Evolutionary conservation across 2,113 vertebrate species (phyloP), one percentile per base, ranked within the genome.

Genomic region (Alosa alosa): DNA sequence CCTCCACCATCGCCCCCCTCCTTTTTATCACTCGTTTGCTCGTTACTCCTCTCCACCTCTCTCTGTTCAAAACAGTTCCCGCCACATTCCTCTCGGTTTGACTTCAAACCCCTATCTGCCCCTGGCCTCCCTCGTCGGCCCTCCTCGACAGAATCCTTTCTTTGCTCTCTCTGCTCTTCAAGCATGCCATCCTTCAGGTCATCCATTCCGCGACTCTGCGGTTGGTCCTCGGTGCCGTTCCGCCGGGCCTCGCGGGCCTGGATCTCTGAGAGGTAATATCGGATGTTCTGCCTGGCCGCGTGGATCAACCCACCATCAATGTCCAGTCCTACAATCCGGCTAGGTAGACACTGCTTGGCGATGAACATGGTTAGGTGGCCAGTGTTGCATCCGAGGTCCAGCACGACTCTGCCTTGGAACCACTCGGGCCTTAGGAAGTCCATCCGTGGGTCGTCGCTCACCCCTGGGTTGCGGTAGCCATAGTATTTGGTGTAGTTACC

Each of bases 401-500:
- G 90, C 31, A 98, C 95, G 0, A 95, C 93, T 87, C 96, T 97
- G 44, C 97, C 97, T 44, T 87, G 89, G 89, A 99, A 99, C 97
- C 97, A 98, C 85, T 97, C 96, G 0, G 96, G 95, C 18, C 93
- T 93, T 87, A 99, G 88, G 0, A 95, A 91, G 0, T 93, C 93
- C 11, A 97, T 85, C 18, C 97, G 94, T 0, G 92, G 92, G 83
- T 99, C 97, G 89, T 97, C 97, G 0, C 93, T 95, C 2, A 91
- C 89, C 0, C 94, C 93, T 0, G 97, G 97, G 91, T 98, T 99
- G 22, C 97, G 93, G 88, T 99, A 99, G 36, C 97, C 97, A 6
- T 99, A 99, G 89, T 99, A 99, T 88, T 97, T 96, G 93, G 95
- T 96, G 44, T 98, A 99, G 91, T 98, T 98, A 20, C 97, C 97